Percentiles rank a stretch among this genome's conserved stretches.
phyloP scores from a whole-genome alignment of 2,888 invertebrate species.

The Himalopsyche anomala region DNA sequence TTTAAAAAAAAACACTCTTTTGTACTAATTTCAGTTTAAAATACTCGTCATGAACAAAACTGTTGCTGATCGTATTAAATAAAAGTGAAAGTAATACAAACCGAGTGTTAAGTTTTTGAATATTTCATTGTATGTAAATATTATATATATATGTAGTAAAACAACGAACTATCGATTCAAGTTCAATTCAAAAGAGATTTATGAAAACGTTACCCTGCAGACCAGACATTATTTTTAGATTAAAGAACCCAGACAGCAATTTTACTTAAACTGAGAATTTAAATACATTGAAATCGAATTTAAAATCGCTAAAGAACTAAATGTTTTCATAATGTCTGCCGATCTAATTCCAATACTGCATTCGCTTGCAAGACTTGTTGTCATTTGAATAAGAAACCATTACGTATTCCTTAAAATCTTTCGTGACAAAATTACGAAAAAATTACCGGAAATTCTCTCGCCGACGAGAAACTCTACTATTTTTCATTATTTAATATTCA shows the following conservation, averaged over 20 bases:
- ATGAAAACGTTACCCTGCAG: neutral
- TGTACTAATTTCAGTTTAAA: no score
- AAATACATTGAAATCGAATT: slow-evolving; percentile 20
- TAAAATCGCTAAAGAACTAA: neutral
- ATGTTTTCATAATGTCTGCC: neutral
- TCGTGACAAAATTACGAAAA: slow-evolving; percentile 37
- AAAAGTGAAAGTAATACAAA: no score
- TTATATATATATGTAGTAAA: no score
- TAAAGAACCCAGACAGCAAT: slow-evolving; percentile 17
- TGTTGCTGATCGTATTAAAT: no score
- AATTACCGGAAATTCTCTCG: slow-evolving; percentile 17
- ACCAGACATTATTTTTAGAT: neutral
- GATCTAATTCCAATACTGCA: slow-evolving; percentile 40
- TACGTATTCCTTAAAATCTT: slow-evolving; percentile 16
- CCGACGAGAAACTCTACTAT: slow-evolving; percentile 17
- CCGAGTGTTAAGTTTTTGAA: no score
- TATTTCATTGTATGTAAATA: no score
- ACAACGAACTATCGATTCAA: no score
- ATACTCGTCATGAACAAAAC: no score
- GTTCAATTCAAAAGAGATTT: neutral
- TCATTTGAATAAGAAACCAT: slow-evolving; percentile 31
- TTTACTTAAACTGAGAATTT: neutral
- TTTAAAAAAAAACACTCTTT: no score
- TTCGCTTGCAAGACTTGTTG: slow-evolving; percentile 36
- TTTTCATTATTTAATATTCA: slow-evolving; percentile 43